These are phyloP conservation scores for Montipora sp. DNA, from an alignment of 64 coral and sea anemone species.

Conservation along the genomic window DNA sequence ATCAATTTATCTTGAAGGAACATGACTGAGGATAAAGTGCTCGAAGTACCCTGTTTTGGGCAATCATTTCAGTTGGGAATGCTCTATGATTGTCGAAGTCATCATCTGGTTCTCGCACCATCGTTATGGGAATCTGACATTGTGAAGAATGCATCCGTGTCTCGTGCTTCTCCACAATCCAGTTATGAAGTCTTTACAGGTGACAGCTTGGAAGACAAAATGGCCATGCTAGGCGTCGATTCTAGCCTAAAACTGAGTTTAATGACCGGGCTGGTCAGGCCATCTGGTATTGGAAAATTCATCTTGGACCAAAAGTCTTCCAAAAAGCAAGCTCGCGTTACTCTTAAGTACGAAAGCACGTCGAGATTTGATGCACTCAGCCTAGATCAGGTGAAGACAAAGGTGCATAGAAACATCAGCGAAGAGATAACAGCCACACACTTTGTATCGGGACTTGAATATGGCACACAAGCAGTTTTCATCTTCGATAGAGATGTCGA, in stretches of 20 bases:
- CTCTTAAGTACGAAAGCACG: constrained; percentile 1
- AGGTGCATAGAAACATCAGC: background rate
- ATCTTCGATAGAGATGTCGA: background rate
- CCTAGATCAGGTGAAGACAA: background rate
- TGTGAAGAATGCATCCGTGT: background rate
- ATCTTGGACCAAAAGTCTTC: background rate
- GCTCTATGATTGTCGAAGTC: constrained; percentile 6
- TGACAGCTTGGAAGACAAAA: background rate
- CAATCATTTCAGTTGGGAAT: constrained; percentile 12
- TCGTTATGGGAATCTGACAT: background rate
- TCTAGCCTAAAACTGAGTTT: constrained; percentile 15
- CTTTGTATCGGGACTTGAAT: constrained; percentile 16
- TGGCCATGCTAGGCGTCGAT: background rate
- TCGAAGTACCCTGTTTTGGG: background rate
- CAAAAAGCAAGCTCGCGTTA: background rate
- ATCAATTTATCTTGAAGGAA: background rate
- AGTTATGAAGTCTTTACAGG: background rate
- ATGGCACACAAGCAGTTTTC: background rate
- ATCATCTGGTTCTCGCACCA: background rate
- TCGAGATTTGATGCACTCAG: background rate
- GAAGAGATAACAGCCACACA: constrained; percentile 10
- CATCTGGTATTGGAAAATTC: background rate
- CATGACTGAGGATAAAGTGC: background rate
- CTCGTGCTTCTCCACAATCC: background rate
- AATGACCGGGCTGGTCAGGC: background rate